Evolutionary conservation across 2,888 invertebrate species (phyloP), one percentile per base, ranked within the genome.

Genomic region (Dasypolia templi): DNA sequence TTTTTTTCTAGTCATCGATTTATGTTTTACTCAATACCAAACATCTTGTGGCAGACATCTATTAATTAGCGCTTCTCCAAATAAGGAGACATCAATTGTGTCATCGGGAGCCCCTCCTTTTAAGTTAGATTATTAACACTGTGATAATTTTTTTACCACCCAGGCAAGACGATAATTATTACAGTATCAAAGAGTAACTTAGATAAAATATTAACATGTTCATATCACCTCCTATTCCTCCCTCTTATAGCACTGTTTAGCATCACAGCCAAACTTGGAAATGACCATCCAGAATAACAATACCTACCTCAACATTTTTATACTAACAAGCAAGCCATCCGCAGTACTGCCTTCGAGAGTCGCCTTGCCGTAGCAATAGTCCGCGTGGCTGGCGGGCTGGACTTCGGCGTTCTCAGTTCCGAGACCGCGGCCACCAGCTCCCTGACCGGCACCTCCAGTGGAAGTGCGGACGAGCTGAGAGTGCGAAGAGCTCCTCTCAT

Each of bases 291-390:
- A 22, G 29, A 63, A 49, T 17, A 0, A 32, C 53, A 53, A 51
- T 17, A 44, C 22, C 7, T 32, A 9, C 11, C 17, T 32, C 11
- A 49, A 63, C 14, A 44, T 42, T 12, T 42, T 61, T 63, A 49
- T 14, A 58, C 58, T 42, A 75, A 51, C 7, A 26, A 68, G 1
- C 14, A 12, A 53, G n/a, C 17, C 1, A 26, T 17, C 61, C 42
- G 17, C 89, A 98, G 99, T 92, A 98, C 99, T 86, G 99, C 99
- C 0, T 99, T 99, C 93, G 99, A 99, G 89, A 97, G 98, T 89
- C 98, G 99, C 64, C 97, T 99, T 89, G 98, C 99, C 0, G 98
- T 99, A 7, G 98, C 98, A 0, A 98, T 99, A 83, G 94, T 99
- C 12, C 97, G 99, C 39, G 96, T 99, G 44, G 96, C 97, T 0